phyloP scores from a whole-genome alignment of 1,140 invertebrate species.

The Chrysopa pallens region DNA sequence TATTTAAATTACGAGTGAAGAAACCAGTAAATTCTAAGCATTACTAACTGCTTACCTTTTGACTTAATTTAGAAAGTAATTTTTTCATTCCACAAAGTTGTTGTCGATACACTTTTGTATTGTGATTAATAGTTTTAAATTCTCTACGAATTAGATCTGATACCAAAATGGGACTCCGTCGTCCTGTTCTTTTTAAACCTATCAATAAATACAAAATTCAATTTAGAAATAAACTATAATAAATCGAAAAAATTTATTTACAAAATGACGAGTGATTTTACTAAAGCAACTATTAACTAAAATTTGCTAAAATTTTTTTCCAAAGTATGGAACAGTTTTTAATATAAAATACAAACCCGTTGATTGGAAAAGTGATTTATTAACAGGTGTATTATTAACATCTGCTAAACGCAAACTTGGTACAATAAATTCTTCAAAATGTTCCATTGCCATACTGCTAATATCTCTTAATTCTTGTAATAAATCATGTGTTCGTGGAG shows the following conservation, averaged over 20 bases:
- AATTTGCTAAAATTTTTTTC: not conserved
- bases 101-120: not conserved
- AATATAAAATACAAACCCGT: too few species aligned
- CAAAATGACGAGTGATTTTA: too few species aligned
- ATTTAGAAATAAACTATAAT: not conserved
- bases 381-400: too few species aligned
- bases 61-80: not conserved
- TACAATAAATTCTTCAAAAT: conserved; percentile 83
- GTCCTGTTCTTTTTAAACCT: not conserved
- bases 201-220: not conserved
- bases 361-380: too few species aligned
- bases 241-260: not conserved
- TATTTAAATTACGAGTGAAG: too few species aligned
- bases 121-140: not conserved
- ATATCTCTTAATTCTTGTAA: conserved; percentile 79
- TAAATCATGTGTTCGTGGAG: conserved; percentile 65
- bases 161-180: not conserved
- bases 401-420: conserved; percentile 28
- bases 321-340: too few species aligned
- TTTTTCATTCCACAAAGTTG: not conserved
- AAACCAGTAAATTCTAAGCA: too few species aligned
- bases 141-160: not conserved
- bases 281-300: too few species aligned
- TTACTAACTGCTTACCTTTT: not conserved
- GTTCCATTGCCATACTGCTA: conserved; percentile 91